Percentiles rank a stretch among this genome's conserved stretches.
Evolutionary conservation across 2,888 invertebrate species (phyloP).

Genomic region (Caenorhabditis angaria): DNA sequence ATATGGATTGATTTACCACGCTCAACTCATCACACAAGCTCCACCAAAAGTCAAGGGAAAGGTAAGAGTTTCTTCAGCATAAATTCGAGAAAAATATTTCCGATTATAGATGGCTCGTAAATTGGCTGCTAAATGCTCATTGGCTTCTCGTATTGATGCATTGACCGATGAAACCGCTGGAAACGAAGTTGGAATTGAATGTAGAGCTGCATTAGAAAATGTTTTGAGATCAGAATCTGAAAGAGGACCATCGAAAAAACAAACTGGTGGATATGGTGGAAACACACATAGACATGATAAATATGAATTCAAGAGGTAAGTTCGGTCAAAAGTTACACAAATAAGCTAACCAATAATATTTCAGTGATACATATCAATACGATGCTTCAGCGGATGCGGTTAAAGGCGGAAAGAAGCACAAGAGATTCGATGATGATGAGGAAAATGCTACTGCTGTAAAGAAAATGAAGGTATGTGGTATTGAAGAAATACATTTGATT

Average conservation of each 20-base stretch:
- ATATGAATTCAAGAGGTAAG: constrained; percentile 83
- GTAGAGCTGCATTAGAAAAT: constrained; percentile 87
- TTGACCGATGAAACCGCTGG: constrained; percentile 83
- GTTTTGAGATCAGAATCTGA: constrained; percentile 80
- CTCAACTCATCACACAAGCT: constrained; percentile 88
- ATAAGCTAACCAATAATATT: constrained; percentile 18
- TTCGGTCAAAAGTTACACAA: constrained; percentile 11
- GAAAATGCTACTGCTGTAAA: constrained; percentile 43
- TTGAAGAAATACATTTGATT: too few relatives aligned
- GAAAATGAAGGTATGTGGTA: constrained; percentile 46
- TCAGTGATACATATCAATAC: constrained; percentile 67
- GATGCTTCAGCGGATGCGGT: constrained; percentile 61
- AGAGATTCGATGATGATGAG: constrained; percentile 45
- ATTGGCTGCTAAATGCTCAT: constrained; percentile 92
- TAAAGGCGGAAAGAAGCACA: constrained; percentile 47
- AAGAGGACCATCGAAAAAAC: constrained; percentile 77
- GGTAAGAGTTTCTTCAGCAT: constrained; percentile 64
- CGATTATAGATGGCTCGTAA: constrained; percentile 81
- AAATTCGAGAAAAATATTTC: constrained; percentile 4
- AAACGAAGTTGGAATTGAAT: constrained; percentile 80
- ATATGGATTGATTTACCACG: constrained; percentile 97
- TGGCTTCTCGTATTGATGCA: constrained; percentile 93
- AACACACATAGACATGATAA: constrained; percentile 90
- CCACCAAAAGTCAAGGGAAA: constrained; percentile 89
- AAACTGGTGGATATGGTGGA: constrained; percentile 83